Percentiles rank a stretch among this genome's conserved stretches.
These are phyloP conservation scores for Ormyrus thymus DNA, from an alignment of 2,888 invertebrate genomes.

Conservation along the genomic window DNA sequence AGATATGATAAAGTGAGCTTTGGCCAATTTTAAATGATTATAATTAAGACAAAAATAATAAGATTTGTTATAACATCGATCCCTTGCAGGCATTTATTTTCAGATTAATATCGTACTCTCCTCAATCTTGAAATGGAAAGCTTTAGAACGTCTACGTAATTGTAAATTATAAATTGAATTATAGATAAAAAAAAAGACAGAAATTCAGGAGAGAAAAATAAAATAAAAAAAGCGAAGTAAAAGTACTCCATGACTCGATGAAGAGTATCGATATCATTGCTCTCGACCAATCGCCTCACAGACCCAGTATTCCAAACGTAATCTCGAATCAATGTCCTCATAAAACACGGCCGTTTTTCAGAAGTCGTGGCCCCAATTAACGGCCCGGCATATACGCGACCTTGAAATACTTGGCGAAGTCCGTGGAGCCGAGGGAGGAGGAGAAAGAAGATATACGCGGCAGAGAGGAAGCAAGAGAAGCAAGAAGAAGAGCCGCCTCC, in stretches of 20 bases:
- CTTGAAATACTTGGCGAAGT: slow-evolving; percentile 46
- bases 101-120: slow-evolving; percentile 1
- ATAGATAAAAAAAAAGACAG: neutral
- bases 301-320: slow-evolving; percentile 26
- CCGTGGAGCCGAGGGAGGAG: neutral
- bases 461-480: neutral
- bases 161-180: neutral
- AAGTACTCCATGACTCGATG: too few relatives aligned
- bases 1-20: slow-evolving; percentile 7
- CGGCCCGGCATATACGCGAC: neutral
- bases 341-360: slow-evolving; percentile 37
- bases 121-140: neutral
- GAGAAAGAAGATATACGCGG: neutral
- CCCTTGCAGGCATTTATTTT: neutral
- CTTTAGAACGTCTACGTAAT: neutral
- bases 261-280: too few relatives aligned
- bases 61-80: neutral
- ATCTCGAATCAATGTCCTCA: slow-evolving; percentile 40
- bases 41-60: neutral
- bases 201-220: neutral
- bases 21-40: slow-evolving; percentile 17
- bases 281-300: slow-evolving; percentile 6
- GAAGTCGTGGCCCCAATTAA: slow-evolving; percentile 41
- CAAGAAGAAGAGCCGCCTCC: neutral
- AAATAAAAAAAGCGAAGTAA: neutral